Conservation (phyloP, 2,888 invertebrate genomes). For the Dione juno region DNA sequence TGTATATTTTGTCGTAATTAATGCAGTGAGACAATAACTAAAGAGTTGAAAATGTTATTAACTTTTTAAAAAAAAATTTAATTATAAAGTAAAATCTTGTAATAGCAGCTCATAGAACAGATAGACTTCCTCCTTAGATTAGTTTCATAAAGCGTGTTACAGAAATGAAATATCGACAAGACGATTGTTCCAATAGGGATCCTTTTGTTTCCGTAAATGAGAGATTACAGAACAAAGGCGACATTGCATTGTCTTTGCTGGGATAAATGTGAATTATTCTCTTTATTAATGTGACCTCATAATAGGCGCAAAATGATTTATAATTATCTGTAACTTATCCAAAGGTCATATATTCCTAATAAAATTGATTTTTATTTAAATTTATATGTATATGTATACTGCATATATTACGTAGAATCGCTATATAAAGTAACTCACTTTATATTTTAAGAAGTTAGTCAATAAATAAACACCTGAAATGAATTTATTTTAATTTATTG, state of each 20-base stretch:
- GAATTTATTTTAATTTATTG: neutral
- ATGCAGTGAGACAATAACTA: no score
- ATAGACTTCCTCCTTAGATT: constrained; percentile 14
- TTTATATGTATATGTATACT: no score
- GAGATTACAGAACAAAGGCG: constrained; percentile 39
- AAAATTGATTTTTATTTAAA: no score
- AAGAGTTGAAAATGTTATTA: no score
- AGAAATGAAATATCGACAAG: constrained; percentile 31
- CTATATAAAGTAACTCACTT: neutral
- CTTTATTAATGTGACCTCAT: constrained; percentile 22
- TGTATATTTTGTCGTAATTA: no score
- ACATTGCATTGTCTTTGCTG: constrained; percentile 37
- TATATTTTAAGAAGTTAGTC: neutral
- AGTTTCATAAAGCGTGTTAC: constrained; percentile 28
- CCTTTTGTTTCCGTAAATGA: constrained; percentile 37
- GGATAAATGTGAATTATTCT: constrained; percentile 34
- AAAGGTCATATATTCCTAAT: neutral
- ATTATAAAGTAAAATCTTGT: neutral
- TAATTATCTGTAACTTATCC: constrained; percentile 1
- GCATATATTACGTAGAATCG: neutral
- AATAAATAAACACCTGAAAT: neutral
- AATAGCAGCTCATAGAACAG: neutral
- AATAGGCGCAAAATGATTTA: constrained; percentile 17
- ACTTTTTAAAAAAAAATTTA: neutral
- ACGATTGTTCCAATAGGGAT: constrained; percentile 30